Conservation (phyloP, 1,140 invertebrate species). For the Chrysoperla carnea region DNA sequence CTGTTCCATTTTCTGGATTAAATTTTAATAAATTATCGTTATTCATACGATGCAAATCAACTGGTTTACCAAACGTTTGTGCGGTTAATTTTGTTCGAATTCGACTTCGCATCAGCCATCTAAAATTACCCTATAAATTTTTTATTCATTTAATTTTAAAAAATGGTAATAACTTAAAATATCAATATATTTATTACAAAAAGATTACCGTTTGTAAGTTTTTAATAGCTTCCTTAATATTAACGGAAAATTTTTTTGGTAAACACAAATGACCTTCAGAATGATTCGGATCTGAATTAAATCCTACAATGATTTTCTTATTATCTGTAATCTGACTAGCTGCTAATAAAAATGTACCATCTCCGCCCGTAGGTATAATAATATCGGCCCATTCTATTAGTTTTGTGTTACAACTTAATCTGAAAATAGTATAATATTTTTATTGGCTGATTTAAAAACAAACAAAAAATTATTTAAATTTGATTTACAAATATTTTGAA, state of each 20-base stretch:
- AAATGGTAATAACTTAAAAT: constrained; percentile 2
- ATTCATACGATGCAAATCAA: constrained; percentile 15
- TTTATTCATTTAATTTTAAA: constrained; percentile 1
- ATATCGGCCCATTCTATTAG: constrained; percentile 85
- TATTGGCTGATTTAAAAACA: too few species aligned
- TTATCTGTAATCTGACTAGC: constrained; percentile 62
- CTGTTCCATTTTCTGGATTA: constrained; percentile 6
- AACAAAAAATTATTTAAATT: constrained; percentile 1
- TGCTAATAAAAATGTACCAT: constrained; percentile 93
- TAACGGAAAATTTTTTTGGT: constrained; percentile 47
- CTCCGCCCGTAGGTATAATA: constrained; percentile 88
- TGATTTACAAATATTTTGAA: not conserved
- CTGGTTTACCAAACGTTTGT: constrained; percentile 21
- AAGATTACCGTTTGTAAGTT: constrained; percentile 41
- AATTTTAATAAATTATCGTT: constrained; percentile 4
- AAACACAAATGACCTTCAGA: constrained; percentile 89
- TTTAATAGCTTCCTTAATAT: constrained; percentile 51
- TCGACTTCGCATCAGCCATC: constrained; percentile 69
- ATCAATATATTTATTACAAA: constrained; percentile 5
- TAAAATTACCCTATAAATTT: constrained; percentile 43
- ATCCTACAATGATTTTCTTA: constrained; percentile 83
- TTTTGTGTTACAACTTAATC: constrained; percentile 38
- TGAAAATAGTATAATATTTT: too few species aligned
- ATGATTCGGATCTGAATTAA: constrained; percentile 91
- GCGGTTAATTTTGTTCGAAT: constrained; percentile 75